A percentile compares a stretch with the other conserved stretches of the same genome.
Evolutionary conservation across 2,113 vertebrate genomes (phyloP).

Genomic region (Fulica atra): DNA sequence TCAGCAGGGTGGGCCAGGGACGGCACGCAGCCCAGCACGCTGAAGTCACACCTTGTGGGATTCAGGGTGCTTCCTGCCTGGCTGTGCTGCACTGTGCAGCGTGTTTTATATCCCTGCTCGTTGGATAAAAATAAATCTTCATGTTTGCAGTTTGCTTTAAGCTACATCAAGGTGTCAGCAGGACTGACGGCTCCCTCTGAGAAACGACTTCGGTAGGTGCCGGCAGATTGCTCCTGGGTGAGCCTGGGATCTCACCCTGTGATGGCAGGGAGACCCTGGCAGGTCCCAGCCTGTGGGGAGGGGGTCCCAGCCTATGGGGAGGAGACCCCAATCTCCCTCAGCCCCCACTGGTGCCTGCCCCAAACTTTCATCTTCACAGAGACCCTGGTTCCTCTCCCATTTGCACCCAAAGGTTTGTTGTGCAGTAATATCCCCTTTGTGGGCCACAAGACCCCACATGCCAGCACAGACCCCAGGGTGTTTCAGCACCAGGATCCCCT

Average conservation of each 20-base stretch:
- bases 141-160: constrained; percentile 41
- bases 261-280: accelerated
- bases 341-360: background rate
- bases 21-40: accelerated
- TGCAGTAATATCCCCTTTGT: background rate
- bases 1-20: background rate
- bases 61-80: background rate
- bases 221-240: background rate
- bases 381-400: background rate
- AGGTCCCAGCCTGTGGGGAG: accelerated
- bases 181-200: constrained; percentile 30
- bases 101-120: background rate
- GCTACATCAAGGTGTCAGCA: constrained; percentile 58
- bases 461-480: background rate
- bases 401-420: background rate
- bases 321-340: accelerated
- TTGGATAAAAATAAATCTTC: constrained; percentile 43
- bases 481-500: background rate
- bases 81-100: background rate
- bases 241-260: background rate
- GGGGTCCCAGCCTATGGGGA: accelerated
- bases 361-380: background rate
- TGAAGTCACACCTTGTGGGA: background rate
- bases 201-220: background rate
- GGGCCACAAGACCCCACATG: accelerated